phyloP scores from a whole-genome alignment of 2,888 invertebrate species.

The Scaptomyza reducta region DNA sequence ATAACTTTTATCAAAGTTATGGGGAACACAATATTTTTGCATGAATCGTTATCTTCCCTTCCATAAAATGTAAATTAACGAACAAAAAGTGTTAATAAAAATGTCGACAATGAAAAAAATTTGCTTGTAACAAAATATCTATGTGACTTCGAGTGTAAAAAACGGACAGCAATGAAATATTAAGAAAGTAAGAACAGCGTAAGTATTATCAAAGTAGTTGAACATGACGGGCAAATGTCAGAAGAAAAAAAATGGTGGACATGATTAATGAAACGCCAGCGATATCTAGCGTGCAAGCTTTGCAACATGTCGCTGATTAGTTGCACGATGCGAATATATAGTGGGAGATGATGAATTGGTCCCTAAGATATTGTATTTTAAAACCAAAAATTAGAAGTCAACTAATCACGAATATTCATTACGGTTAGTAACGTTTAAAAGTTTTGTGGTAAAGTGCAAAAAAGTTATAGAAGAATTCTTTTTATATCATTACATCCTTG shows the following conservation, averaged over 20 bases:
- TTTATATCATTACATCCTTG: background rate
- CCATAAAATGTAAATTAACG: background rate
- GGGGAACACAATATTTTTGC: background rate
- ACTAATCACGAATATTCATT: background rate
- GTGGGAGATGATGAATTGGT: background rate
- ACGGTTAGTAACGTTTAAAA: background rate
- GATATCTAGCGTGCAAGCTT: slow-evolving; percentile 38
- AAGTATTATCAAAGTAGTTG: slow-evolving; percentile 75
- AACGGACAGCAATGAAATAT: slow-evolving; percentile 58
- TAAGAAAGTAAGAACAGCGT: slow-evolving; percentile 50
- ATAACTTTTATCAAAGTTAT: background rate
- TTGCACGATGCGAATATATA: slow-evolving; percentile 17
- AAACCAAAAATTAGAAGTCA: background rate
- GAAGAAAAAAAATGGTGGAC: slow-evolving; percentile 45
- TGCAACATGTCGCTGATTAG: slow-evolving; percentile 24
- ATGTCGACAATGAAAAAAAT: background rate
- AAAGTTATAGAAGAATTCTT: background rate
- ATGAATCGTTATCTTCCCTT: background rate
- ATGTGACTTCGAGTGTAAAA: background rate
- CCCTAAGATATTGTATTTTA: background rate
- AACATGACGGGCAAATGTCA: slow-evolving; percentile 74
- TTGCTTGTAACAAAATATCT: background rate
- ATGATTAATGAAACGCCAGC: slow-evolving; percentile 64
- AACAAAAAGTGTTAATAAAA: background rate
- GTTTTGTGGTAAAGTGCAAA: background rate